phyloP scores from a whole-genome alignment of 2,113 vertebrate species.

The Lutjanus erythropterus region DNA sequence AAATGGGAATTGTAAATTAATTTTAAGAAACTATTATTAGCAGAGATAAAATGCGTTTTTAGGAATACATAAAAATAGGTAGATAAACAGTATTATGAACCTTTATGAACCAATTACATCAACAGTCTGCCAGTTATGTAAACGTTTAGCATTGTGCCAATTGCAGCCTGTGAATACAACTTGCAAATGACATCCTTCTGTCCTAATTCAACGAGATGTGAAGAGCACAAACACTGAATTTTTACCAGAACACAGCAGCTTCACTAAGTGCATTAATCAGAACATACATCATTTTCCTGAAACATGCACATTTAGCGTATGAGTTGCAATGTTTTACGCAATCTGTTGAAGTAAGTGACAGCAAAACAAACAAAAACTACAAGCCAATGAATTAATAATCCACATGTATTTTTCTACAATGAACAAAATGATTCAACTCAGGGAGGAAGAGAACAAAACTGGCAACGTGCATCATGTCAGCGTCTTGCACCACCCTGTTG shows the following conservation, averaged over 20 bases:
- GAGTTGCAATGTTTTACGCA: neutral
- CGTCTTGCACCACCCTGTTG: too few species aligned
- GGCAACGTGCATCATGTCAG: neutral
- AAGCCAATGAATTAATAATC: neutral
- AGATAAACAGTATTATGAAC: neutral
- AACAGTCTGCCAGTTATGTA: neutral
- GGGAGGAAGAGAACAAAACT: too few species aligned
- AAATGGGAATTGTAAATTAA: too few species aligned
- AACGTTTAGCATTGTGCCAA: neutral
- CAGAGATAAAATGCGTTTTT: too few species aligned
- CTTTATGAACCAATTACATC: neutral
- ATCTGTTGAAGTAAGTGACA: neutral
- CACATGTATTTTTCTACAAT: neutral
- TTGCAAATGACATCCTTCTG: neutral
- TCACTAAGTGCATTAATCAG: too few species aligned
- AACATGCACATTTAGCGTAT: too few species aligned
- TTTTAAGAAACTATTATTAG: too few species aligned
- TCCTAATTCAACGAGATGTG: neutral
- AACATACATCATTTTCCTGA: too few species aligned
- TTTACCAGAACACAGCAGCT: neutral
- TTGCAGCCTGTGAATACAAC: neutral
- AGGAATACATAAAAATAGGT: neutral
- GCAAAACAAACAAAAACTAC: neutral
- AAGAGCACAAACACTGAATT: neutral
- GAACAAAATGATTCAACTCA: neutral